phyloP scores from a whole-genome alignment of 1,140 invertebrate species.

The Heliconius himera region DNA sequence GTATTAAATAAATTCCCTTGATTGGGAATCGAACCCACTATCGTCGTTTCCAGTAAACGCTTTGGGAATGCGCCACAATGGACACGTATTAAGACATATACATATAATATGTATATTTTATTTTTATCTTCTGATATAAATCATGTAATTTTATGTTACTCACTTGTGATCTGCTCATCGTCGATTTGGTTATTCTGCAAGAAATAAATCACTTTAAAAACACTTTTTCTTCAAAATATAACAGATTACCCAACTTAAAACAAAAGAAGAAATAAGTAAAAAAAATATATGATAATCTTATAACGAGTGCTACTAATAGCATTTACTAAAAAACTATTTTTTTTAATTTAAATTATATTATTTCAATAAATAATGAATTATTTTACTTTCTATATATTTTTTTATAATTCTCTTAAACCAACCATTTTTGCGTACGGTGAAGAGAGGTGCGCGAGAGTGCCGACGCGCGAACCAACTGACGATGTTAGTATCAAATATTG shows the following conservation, averaged over 20 bases:
- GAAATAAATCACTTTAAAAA: not conserved
- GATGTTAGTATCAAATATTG: not conserved
- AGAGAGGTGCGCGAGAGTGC: not conserved
- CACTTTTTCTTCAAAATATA: not conserved
- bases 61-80: no score
- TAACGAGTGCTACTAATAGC: no score
- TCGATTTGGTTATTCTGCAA: constrained; percentile 81
- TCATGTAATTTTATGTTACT: constrained; percentile 61
- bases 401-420: not conserved
- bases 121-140: not conserved
- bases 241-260: not conserved
- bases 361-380: no score
- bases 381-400: not conserved
- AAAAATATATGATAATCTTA: not conserved
- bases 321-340: constrained; percentile 1
- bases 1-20: not conserved
- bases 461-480: constrained; percentile 8
- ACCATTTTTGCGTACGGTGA: constrained; percentile 54
- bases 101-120: no score
- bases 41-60: not conserved
- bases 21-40: not conserved
- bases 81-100: no score
- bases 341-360: not conserved
- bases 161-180: constrained; percentile 85
- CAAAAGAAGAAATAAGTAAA: not conserved